Evolutionary conservation across 1,140 invertebrate genomes (phyloP), one percentile per base, ranked within the genome.

Genomic region (Cecropterus lyciades): DNA sequence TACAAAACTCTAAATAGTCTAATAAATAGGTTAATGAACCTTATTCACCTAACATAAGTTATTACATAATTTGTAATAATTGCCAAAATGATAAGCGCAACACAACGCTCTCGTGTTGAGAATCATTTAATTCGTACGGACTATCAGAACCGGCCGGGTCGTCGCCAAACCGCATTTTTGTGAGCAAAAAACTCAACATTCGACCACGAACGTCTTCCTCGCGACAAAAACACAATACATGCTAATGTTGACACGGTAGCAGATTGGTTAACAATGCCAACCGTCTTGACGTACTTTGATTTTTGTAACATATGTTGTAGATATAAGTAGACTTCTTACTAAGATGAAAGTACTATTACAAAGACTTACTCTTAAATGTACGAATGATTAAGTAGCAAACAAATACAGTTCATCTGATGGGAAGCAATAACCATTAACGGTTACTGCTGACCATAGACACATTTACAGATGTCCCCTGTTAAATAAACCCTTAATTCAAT

Each of bases 151-250:
- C 64, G 66, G 56, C 67, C 14, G 11, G n/a, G 43, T 8, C 14
- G 67, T 60, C 37, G 60, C 40, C 40, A 60, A 70, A 72, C 71
- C 75, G 56, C 72, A 73, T 80, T 73, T 80, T 73, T 77, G 70
- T 16, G 17, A 65, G 67, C 75, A 75, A 75, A 78, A 78, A 79
- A 74, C 68, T 66, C 40, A 70, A 60, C 49, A 67, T 51, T 48
- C 53, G 46, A 45, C 49, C 49, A 49, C 46, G 43, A 37, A 37
- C 62, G 43, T 64, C 20, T 65, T 55, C 48, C 48, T 27, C 45
- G 15, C 60, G 37, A 59, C 24, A 59, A 46, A 59, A 59, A 43
- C 42, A 57, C 20, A 56, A 56, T 46, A 59, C 24, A 59, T 59
- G 56, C 40, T 57, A 73, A 67, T 73, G 59, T 70, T 73, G 71